phyloP scores from a whole-genome alignment of 1,140 invertebrate genomes.

The Scaptomyza hsui region DNA sequence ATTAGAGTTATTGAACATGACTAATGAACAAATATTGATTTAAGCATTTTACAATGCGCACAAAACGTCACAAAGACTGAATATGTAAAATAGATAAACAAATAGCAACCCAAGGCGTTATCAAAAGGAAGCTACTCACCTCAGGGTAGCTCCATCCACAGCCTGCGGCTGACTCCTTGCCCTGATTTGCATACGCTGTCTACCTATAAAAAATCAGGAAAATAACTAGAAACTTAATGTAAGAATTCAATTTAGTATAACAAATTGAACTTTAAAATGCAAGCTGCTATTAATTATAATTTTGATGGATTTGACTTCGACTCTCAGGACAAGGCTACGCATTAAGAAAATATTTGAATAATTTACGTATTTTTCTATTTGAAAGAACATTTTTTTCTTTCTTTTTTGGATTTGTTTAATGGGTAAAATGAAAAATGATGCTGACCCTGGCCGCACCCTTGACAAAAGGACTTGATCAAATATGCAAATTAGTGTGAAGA shows the following conservation, averaged over 20 bases:
- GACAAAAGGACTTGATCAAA: conserved; percentile 63
- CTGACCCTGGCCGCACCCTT: conserved; percentile 69
- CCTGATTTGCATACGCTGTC: conserved; percentile 27
- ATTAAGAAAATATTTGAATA: conserved; percentile 39
- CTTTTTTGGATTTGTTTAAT: background rate
- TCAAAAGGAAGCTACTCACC: conserved; percentile 3
- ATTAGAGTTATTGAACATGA: conserved; percentile 74
- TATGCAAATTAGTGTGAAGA: conserved; percentile 63
- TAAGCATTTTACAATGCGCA: conserved; percentile 36
- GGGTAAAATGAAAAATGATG: conserved; percentile 73
- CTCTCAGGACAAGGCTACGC: conserved; percentile 4
- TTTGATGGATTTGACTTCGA: background rate
- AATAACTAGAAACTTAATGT: background rate
- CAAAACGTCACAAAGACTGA: conserved; percentile 38
- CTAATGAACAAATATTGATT: conserved; percentile 80
- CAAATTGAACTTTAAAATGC: background rate
- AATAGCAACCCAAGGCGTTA: conserved; percentile 32
- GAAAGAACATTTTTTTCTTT: conserved; percentile 50
- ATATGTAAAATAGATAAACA: conserved; percentile 69
- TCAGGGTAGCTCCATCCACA: conserved; percentile 21
- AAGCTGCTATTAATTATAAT: background rate
- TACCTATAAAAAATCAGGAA: conserved; percentile 16
- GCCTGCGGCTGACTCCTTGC: conserved; percentile 34
- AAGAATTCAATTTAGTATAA: conserved; percentile 37
- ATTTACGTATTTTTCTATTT: conserved; percentile 59